Evolutionary conservation across 2,888 invertebrate genomes (phyloP), one percentile per base, ranked within the genome.

Genomic region (Pelosia muscerda): DNA sequence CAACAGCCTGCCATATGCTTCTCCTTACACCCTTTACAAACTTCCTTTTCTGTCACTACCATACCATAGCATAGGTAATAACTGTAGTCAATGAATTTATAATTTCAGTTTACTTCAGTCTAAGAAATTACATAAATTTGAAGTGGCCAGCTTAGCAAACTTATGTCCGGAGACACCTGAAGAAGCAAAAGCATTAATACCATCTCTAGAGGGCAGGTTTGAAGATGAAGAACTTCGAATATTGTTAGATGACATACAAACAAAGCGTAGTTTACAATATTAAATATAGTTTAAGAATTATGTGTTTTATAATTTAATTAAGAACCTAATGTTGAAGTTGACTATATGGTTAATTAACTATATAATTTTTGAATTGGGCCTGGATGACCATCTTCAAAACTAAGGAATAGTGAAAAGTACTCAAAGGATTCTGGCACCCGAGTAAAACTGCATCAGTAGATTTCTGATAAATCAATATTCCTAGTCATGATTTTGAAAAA

Each of bases 81-180:
- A 31, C 11, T 22, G 34, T 13, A 15, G n/a, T 53, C 10, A 22
- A 25, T 63, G 15, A 4, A 42, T 58, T 55, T 63, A 72, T 76
- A 66, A 28, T 92, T 96, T 31, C 91, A 99, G 98, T 90, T 96
- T 99, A 69, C 93, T 99, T 63, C 97, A 97, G 95, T 98, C 98
- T 86, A 99, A 99, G 88, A 99, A 98, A 87, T 94, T 99, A 19
- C 99, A 99, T 92, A 99, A 99, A 94, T 99, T 99, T 95, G 99
- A 99, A 92, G 95, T 99, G 69, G 99, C 99, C 0, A 98, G 99
- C 19, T 95, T 99, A 78, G 99, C 99, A 2, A 99, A 99, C 93
- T 95, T 99, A n/a, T 99, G 99, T 85, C 99, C 99, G 0, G 99
- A 99, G 94, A 99, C 98, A 55, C 98, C 99, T 0, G 99, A 99